These are phyloP conservation scores for Bujurquina vittata DNA, from an alignment of 2,113 vertebrate species.

Conservation along the genomic window DNA sequence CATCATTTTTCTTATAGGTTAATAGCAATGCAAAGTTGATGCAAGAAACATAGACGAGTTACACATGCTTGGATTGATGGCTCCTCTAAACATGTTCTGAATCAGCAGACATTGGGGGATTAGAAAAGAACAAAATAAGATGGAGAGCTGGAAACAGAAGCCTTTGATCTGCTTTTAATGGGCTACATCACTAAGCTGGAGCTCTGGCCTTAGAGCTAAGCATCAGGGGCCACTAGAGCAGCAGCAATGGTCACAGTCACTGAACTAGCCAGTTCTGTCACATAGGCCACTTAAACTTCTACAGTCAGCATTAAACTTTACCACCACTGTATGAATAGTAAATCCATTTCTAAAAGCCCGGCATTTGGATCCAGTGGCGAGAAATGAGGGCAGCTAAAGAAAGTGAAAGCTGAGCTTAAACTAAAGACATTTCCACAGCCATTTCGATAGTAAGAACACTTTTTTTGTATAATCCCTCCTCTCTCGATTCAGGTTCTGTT, in stretches of 20 bases:
- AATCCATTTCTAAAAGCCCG: slow-evolving; percentile 51
- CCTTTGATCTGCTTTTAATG: slow-evolving; percentile 74
- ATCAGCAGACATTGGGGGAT: slow-evolving; percentile 60
- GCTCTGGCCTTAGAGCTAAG: slow-evolving; percentile 40
- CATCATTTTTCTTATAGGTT: slow-evolving; percentile 2
- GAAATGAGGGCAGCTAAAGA: slow-evolving; percentile 51
- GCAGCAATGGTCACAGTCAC: slow-evolving; percentile 32
- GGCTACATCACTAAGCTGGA: slow-evolving; percentile 47
- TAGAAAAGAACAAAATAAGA: slow-evolving; percentile 41
- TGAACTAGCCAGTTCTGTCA: slow-evolving; percentile 51
- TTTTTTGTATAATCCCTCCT: slow-evolving; percentile 38
- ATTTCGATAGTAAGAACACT: slow-evolving; percentile 25
- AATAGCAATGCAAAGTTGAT: slow-evolving; percentile 20
- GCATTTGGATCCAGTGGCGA: slow-evolving; percentile 25
- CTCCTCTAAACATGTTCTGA: slow-evolving; percentile 59
- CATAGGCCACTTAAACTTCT: slow-evolving; percentile 60
- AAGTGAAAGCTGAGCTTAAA: slow-evolving; percentile 40
- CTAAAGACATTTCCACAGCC: slow-evolving; percentile 29
- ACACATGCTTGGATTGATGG: slow-evolving; percentile 33
- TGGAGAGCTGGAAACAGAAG: slow-evolving; percentile 8
- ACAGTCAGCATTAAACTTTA: slow-evolving; percentile 60
- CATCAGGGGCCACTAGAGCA: slow-evolving; percentile 42
- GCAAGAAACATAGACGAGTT: slow-evolving; percentile 15
- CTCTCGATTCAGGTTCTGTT: slow-evolving; percentile 33
- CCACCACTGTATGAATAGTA: slow-evolving; percentile 24